Percentiles rank a stretch among this genome's conserved stretches.
Conservation (phyloP, 2,888 invertebrate species). For the Sepiola atlantica region DNA sequence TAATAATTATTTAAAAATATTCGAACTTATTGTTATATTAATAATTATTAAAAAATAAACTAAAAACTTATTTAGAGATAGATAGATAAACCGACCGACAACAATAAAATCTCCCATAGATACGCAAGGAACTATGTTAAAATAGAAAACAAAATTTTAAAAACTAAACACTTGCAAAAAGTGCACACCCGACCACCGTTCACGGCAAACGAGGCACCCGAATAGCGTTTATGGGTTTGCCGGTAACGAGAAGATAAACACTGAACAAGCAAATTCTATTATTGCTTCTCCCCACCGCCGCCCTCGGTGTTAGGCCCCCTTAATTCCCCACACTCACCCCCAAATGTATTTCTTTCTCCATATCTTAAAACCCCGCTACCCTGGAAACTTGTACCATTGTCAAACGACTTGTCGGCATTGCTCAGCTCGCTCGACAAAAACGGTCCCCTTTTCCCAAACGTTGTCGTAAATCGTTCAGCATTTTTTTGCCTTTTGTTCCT, state of each 20-base stretch:
- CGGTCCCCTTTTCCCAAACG: not conserved
- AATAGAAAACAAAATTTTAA: not conserved
- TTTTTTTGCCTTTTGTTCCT: not conserved
- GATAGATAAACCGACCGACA: too few relatives aligned
- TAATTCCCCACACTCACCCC: not conserved
- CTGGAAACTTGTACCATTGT: not conserved
- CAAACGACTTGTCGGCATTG: not conserved
- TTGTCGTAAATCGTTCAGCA: not conserved
- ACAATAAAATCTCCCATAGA: not conserved
- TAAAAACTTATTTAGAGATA: too few relatives aligned
- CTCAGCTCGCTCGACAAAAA: too few relatives aligned
- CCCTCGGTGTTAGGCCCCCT: not conserved
- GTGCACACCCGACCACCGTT: not conserved
- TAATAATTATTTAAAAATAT: too few relatives aligned
- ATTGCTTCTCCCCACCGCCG: not conserved
- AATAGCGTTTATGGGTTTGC: not conserved
- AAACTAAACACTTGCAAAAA: not conserved
- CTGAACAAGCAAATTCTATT: not conserved
- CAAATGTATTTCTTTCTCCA: not conserved
- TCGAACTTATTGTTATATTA: too few relatives aligned
- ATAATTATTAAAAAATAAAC: too few relatives aligned
- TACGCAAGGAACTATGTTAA: too few relatives aligned
- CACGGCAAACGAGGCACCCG: not conserved
- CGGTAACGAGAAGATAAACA: not conserved
- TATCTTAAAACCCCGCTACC: slow-evolving; percentile 8